These are phyloP conservation scores for Luperina nickerlii DNA, from an alignment of 2,888 invertebrate species.

Conservation along the genomic window DNA sequence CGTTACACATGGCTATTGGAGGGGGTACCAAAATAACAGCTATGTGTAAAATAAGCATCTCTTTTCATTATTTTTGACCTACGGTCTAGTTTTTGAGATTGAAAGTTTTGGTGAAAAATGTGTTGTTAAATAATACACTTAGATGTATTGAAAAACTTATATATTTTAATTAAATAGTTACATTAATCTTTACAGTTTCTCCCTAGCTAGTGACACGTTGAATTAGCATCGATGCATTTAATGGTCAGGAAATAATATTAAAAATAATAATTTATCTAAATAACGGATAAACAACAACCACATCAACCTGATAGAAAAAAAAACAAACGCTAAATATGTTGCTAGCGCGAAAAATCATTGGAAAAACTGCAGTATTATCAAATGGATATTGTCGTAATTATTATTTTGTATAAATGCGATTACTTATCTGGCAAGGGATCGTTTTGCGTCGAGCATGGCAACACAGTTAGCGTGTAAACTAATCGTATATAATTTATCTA, in stretches of 20 bases:
- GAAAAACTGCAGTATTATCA: constrained; percentile 47
- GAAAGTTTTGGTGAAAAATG: neutral
- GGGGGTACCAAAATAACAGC: neutral
- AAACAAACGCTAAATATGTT: constrained; percentile 67
- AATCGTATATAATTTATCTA: constrained; percentile 76
- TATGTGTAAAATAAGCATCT: no score
- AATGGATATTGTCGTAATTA: constrained; percentile 36
- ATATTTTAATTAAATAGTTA: constrained; percentile 90
- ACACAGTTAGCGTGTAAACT: constrained; percentile 65
- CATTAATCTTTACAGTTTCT: constrained; percentile 89
- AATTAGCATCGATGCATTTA: constrained; percentile 88
- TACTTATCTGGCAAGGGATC: constrained; percentile 59
- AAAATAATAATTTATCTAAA: constrained; percentile 89
- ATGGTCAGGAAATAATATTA: constrained; percentile 88
- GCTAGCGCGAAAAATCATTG: constrained; percentile 71
- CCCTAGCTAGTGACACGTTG: constrained; percentile 88
- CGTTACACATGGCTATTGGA: no score
- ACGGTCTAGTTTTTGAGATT: neutral
- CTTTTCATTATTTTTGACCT: neutral
- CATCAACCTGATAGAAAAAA: constrained; percentile 78
- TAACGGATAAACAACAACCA: constrained; percentile 86
- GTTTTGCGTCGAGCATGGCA: constrained; percentile 65
- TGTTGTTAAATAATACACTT: constrained; percentile 64
- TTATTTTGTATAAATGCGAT: constrained; percentile 68
- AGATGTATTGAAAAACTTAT: constrained; percentile 87